phyloP scores from a whole-genome alignment of 2,797 vertebrate species.

The Betta splendens region DNA sequence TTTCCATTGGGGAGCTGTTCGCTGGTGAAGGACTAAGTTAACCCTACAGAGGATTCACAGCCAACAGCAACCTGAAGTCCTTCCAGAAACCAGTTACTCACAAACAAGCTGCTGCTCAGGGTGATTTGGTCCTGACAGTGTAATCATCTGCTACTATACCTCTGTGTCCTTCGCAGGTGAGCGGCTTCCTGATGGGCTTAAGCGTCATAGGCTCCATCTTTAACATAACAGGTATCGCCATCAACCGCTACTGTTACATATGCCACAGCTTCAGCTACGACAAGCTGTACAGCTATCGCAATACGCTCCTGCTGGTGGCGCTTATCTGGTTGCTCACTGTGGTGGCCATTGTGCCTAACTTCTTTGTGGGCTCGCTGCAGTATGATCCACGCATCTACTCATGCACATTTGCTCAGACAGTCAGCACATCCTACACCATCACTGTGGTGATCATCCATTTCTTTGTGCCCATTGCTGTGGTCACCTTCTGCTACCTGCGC shows the following conservation, averaged over 20 bases:
- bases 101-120: too few species aligned
- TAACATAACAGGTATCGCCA: slow-evolving; percentile 88
- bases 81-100: too few species aligned
- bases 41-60: too few species aligned
- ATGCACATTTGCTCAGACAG: slow-evolving; percentile 87
- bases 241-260: slow-evolving; percentile 89
- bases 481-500: slow-evolving; percentile 89
- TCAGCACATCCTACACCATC: slow-evolving; percentile 84
- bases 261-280: slow-evolving; percentile 86
- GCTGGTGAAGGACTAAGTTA: too few species aligned
- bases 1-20: too few species aligned
- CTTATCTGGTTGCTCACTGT: slow-evolving; percentile 87
- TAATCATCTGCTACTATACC: not conserved
- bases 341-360: slow-evolving; percentile 85
- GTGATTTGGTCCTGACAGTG: too few species aligned
- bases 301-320: slow-evolving; percentile 80
- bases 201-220: slow-evolving; percentile 91
- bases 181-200: slow-evolving; percentile 89
- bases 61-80: too few species aligned
- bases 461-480: slow-evolving; percentile 84
- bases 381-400: slow-evolving; percentile 87
- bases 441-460: slow-evolving; percentile 87
- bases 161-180: slow-evolving; percentile 50
- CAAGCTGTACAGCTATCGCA: slow-evolving; percentile 81
- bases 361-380: slow-evolving; percentile 86